phyloP scores from a whole-genome alignment of 2,888 invertebrate species.

The Penaeus monodon region DNA sequence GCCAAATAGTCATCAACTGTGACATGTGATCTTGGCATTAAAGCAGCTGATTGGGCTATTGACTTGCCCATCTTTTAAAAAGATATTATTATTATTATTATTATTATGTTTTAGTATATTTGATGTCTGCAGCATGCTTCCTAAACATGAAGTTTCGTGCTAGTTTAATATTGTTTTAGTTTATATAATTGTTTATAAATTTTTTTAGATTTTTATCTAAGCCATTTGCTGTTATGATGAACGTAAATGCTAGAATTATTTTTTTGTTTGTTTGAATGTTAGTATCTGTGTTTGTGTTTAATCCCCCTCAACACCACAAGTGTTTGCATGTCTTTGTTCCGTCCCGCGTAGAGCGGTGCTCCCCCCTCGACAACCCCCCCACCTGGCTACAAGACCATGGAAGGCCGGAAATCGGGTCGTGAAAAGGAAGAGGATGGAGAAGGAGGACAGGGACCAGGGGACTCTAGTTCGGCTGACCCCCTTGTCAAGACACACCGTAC shows the following conservation, averaged over 20 bases:
- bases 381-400: conserved; percentile 75
- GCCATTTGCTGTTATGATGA: background rate
- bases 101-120: no score
- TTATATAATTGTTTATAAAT: no score
- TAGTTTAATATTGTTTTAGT: no score
- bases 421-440: background rate
- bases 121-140: conserved; percentile 7
- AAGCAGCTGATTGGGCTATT: no score
- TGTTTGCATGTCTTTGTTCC: conserved; percentile 28
- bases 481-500: conserved; percentile 46
- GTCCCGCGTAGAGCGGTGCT: conserved; percentile 67
- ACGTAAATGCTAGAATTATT: conserved; percentile 14
- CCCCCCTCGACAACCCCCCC: conserved; percentile 73
- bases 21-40: no score
- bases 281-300: conserved; percentile 13
- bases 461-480: conserved; percentile 24
- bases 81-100: no score
- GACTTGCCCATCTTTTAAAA: background rate
- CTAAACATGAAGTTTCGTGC: no score
- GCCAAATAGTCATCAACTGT: no score
- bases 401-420: conserved; percentile 4
- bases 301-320: conserved; percentile 13
- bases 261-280: conserved; percentile 9
- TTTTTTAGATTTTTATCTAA: conserved; percentile 1
- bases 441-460: conserved; percentile 6